Percentiles rank a stretch among this genome's conserved stretches.
Conservation (phyloP, 2,888 invertebrate genomes). For the Lithosia quadra region DNA sequence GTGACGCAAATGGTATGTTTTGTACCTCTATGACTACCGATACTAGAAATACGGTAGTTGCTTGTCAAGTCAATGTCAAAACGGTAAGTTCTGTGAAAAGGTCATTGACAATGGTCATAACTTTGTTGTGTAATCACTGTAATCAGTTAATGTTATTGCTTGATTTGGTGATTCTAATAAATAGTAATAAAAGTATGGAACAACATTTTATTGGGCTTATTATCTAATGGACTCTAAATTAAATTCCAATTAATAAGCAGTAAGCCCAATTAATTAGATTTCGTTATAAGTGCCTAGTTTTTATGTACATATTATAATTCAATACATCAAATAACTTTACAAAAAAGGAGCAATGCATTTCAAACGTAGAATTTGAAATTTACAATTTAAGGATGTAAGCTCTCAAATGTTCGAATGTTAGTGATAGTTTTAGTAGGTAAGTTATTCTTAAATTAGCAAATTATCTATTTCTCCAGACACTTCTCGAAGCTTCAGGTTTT, state of each 20-base stretch:
- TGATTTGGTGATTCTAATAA: neutral
- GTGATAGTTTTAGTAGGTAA: neutral
- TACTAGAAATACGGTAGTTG: constrained; percentile 17
- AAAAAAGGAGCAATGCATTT: too few relatives aligned
- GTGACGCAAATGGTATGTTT: constrained; percentile 82
- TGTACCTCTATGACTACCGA: constrained; percentile 59
- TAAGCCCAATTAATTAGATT: too few relatives aligned
- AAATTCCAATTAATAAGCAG: too few relatives aligned
- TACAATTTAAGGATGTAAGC: neutral
- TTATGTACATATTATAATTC: too few relatives aligned
- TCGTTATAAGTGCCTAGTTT: too few relatives aligned
- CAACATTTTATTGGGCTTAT: too few relatives aligned
- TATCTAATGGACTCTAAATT: too few relatives aligned
- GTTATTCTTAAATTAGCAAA: neutral
- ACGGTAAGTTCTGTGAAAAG: neutral
- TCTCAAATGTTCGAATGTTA: neutral
- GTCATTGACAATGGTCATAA: neutral
- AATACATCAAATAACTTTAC: too few relatives aligned
- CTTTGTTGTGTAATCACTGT: too few relatives aligned
- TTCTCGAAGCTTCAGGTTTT: constrained; percentile 23
- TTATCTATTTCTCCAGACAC: neutral
- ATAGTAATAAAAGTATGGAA: neutral
- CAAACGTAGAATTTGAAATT: neutral
- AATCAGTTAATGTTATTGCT: neutral
- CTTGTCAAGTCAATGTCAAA: constrained; percentile 3